Evolutionary conservation across 2,888 invertebrate genomes (phyloP).

Genomic region (Tipula lateralis): DNA sequence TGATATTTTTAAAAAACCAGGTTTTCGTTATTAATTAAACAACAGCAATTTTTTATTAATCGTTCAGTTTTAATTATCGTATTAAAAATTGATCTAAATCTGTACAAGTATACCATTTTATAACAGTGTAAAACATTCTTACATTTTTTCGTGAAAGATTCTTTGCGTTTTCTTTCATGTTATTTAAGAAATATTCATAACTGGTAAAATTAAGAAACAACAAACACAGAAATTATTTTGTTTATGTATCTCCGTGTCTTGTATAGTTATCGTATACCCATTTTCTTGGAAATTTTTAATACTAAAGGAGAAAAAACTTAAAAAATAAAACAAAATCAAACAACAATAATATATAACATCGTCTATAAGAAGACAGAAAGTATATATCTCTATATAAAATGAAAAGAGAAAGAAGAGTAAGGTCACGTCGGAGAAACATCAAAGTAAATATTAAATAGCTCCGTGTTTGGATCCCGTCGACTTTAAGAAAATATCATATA

Average conservation of each 20-base stretch:
- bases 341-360: background rate
- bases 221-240: background rate
- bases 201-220: background rate
- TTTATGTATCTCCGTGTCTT: background rate
- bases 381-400: background rate
- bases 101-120: background rate
- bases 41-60: background rate
- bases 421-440: background rate
- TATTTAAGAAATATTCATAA: background rate
- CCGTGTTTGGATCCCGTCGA: background rate
- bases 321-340: background rate
- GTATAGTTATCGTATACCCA: background rate
- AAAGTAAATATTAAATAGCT: background rate
- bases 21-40: background rate
- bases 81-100: background rate
- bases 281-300: slow-evolving; percentile 5
- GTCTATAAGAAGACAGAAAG: background rate
- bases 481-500: background rate
- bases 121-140: background rate
- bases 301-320: background rate
- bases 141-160: background rate
- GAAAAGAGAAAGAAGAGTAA: background rate
- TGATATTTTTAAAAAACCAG: background rate
- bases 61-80: background rate
- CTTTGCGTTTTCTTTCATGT: background rate